phyloP scores from a whole-genome alignment of 2,113 vertebrate species.

The Hippocampus barbouri region DNA sequence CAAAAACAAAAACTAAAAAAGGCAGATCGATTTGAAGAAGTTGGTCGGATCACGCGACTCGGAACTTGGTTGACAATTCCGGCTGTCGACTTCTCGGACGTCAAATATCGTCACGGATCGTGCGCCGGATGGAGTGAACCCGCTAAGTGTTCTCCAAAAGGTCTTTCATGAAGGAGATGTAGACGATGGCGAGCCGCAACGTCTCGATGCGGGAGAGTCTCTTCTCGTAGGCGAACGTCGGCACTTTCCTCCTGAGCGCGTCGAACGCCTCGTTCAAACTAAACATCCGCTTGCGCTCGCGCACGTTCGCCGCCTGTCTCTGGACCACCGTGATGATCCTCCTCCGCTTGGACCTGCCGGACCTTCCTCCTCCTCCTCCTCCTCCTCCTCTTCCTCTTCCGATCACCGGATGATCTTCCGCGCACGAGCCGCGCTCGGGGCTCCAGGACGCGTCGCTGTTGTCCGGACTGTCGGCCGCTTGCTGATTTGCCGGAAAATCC shows the following conservation, averaged over 20 bases:
- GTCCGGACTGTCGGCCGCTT: constrained; percentile 32
- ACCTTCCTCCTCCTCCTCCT: constrained; percentile 28
- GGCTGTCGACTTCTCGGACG: not conserved
- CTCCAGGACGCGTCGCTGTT: constrained; percentile 56
- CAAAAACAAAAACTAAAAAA: not conserved
- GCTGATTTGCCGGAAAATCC: constrained; percentile 54
- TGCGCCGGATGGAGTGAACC: not conserved
- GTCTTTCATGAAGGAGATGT: constrained; percentile 97
- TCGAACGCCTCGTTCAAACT: constrained; percentile 97
- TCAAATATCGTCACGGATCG: not conserved
- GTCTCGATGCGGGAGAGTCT: constrained; percentile 94
- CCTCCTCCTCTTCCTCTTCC: constrained; percentile 3
- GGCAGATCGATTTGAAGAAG: not conserved
- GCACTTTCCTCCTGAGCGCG: constrained; percentile 87
- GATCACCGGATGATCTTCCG: constrained; percentile 29
- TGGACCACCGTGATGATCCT: constrained; percentile 87
- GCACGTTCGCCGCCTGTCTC: constrained; percentile 90
- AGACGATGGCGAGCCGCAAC: constrained; percentile 89
- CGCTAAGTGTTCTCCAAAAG: constrained; percentile 74
- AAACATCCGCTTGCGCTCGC: constrained; percentile 94
- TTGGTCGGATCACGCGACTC: not conserved
- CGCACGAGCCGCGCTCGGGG: constrained; percentile 23
- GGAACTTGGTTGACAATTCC: not conserved
- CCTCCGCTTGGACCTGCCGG: constrained; percentile 78
- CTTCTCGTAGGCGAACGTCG: constrained; percentile 96